A percentile compares a stretch with the other conserved stretches of the same genome.
These are phyloP conservation scores for Xanthia icteritia DNA, from an alignment of 2,888 invertebrate genomes.

Conservation along the genomic window DNA sequence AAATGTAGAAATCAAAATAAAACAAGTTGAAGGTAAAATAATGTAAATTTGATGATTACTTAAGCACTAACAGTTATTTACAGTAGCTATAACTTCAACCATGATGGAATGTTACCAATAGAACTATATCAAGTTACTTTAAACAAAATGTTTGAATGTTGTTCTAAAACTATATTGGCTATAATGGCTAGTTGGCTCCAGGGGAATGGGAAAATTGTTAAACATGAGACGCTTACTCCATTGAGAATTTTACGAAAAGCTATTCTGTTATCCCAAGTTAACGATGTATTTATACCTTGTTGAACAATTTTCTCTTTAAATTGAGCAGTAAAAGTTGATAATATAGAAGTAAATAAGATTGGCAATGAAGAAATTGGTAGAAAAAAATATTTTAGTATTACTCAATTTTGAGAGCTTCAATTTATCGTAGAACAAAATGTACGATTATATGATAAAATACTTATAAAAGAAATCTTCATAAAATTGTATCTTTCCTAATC, in stretches of 20 bases:
- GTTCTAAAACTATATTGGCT: slow-evolving; percentile 4
- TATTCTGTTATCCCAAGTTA: slow-evolving; percentile 42
- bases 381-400: not conserved
- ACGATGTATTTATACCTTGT: slow-evolving; percentile 39
- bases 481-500: slow-evolving; percentile 16
- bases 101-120: not conserved
- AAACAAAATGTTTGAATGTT: not conserved
- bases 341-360: slow-evolving; percentile 26
- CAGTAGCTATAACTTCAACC: not conserved
- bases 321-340: slow-evolving; percentile 34
- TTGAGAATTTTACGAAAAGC: slow-evolving; percentile 45
- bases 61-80: not conserved
- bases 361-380: not conserved
- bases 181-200: not conserved
- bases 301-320: slow-evolving; percentile 39
- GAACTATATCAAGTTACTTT: not conserved
- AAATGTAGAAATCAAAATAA: not conserved
- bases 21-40: not conserved
- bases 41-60: not conserved
- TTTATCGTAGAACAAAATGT: not conserved
- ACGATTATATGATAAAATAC: not conserved
- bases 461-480: slow-evolving; percentile 7
- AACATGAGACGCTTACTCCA: slow-evolving; percentile 44
- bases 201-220: slow-evolving; percentile 28
- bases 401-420: not conserved